These are phyloP conservation scores for Mycalesis mineus DNA, from an alignment of 2,888 invertebrate species.

Conservation along the genomic window DNA sequence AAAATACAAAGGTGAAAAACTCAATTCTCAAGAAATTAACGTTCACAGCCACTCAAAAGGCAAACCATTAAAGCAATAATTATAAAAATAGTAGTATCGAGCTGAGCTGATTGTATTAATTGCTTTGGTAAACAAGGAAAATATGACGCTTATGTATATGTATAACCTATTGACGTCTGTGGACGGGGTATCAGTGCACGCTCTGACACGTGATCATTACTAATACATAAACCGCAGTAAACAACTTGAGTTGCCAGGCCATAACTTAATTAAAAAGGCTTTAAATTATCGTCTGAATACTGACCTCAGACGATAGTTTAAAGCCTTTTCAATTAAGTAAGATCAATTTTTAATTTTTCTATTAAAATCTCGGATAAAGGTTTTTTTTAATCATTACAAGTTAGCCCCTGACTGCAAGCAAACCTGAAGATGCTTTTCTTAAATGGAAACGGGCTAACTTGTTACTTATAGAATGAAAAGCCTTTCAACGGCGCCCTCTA, in stretches of 20 bases:
- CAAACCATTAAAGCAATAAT: constrained; percentile 12
- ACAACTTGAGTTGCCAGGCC: background rate
- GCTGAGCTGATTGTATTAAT: constrained; percentile 13
- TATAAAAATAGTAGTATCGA: constrained; percentile 10
- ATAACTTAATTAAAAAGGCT: too few relatives aligned
- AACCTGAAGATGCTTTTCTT: too few relatives aligned
- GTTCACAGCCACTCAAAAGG: background rate
- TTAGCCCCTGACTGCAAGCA: too few relatives aligned
- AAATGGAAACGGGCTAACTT: too few relatives aligned
- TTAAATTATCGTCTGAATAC: too few relatives aligned
- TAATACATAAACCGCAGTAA: background rate
- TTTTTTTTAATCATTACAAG: too few relatives aligned
- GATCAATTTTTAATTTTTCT: too few relatives aligned
- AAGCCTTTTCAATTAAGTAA: too few relatives aligned
- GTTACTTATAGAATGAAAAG: too few relatives aligned
- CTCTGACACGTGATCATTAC: background rate
- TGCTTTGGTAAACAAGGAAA: constrained; percentile 15
- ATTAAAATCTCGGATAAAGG: too few relatives aligned
- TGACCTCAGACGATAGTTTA: too few relatives aligned
- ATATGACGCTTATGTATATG: background rate
- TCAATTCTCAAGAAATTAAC: background rate
- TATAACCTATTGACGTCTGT: constrained; percentile 6
- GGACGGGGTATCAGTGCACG: background rate
- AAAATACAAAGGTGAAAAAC: background rate
- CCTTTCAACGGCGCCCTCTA: too few relatives aligned